These are phyloP conservation scores for Falco punctatus DNA, from an alignment of 2,113 vertebrate genomes.

Conservation along the genomic window DNA sequence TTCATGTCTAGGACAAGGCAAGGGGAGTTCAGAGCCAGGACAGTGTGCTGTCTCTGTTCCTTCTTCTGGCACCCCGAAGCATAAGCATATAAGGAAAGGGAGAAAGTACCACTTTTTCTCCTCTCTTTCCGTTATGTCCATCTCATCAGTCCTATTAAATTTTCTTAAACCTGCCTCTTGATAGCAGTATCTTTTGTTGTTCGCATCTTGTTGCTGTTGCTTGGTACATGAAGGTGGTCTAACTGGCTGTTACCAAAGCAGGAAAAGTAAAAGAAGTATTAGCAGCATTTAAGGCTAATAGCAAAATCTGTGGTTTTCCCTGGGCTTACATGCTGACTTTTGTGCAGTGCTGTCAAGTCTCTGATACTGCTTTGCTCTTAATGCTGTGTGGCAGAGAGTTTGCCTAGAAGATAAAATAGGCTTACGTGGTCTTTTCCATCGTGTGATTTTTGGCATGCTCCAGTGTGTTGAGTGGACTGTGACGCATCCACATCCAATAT, in stretches of 20 bases:
- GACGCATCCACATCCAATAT: neutral
- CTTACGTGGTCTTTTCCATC: neutral
- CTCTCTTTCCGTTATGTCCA: neutral
- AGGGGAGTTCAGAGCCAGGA: neutral
- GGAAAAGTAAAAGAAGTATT: neutral
- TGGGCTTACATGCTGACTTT: neutral
- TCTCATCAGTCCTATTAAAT: neutral
- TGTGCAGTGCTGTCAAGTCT: neutral
- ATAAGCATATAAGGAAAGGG: neutral
- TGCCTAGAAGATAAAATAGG: neutral
- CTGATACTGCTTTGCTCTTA: neutral
- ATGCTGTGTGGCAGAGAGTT: neutral
- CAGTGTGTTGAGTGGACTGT: neutral
- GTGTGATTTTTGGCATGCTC: neutral
- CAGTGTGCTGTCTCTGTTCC: neutral
- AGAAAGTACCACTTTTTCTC: neutral
- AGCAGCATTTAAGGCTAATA: neutral
- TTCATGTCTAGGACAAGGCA: neutral
- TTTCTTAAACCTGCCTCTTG: neutral
- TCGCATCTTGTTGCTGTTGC: neutral
- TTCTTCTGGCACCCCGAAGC: neutral
- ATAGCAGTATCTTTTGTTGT: neutral
- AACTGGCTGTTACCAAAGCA: neutral
- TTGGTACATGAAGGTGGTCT: neutral
- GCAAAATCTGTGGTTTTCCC: neutral